phyloP scores from a whole-genome alignment of 53 echinoderm and acorn worm genomes.

The Pentamera pediparva region DNA sequence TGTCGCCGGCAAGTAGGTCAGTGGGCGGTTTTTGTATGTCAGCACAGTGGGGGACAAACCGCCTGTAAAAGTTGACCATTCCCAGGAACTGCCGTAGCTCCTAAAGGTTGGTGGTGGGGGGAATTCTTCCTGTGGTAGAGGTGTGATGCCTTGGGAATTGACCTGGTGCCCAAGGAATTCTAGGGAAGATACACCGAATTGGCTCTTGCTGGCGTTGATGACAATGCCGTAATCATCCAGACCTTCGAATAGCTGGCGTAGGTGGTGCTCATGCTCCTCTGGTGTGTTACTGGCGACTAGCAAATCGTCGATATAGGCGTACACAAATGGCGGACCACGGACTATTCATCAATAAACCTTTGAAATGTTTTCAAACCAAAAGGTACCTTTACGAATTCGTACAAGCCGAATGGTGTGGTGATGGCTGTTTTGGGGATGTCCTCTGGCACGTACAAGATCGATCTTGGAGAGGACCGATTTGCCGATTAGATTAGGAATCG shows the following conservation, averaged over 20 bases:
- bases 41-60: conserved; percentile 45
- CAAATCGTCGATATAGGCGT: conserved; percentile 54
- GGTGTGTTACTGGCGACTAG: conserved; percentile 29
- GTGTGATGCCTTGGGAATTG: no score
- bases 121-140: not conserved
- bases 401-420: no score
- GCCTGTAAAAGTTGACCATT: conserved; percentile 37
- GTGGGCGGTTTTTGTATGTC: conserved; percentile 3
- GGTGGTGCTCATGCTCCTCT: conserved; percentile 33
- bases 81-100: conserved; percentile 39
- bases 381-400: conserved; percentile 12
- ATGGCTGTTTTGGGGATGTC: conserved; percentile 35
- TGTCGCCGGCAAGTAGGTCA: conserved; percentile 28
- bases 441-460: conserved; percentile 22
- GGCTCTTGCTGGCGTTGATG: conserved; percentile 32
- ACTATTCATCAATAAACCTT: conserved; percentile 44
- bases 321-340: conserved; percentile 33
- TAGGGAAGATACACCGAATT: not conserved
- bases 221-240: conserved; percentile 30
- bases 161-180: no score
- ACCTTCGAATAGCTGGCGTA: conserved; percentile 22
- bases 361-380: conserved; percentile 17
- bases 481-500: conserved; percentile 7
- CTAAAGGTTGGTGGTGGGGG: not conserved
- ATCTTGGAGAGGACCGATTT: conserved; percentile 10